Percentiles rank a stretch among this genome's conserved stretches.
phyloP scores from a whole-genome alignment of 2,797 vertebrate species.

The Mustela erminea region DNA sequence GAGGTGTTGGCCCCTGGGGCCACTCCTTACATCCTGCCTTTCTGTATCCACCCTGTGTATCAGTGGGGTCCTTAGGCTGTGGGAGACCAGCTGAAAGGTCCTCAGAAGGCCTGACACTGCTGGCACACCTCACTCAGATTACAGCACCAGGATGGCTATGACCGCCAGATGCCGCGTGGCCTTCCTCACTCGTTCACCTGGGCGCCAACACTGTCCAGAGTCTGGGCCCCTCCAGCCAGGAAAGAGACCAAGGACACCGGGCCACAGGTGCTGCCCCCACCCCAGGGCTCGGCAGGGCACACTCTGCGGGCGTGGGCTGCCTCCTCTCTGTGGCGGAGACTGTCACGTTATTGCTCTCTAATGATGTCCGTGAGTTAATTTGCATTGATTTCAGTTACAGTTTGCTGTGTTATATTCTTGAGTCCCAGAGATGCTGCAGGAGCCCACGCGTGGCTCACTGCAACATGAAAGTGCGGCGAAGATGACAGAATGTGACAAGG shows the following conservation, averaged over 20 bases:
- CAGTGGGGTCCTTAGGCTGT: fast-evolving
- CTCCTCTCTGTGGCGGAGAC: neutral
- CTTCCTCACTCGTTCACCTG: fast-evolving
- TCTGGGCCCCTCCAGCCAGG: fast-evolving
- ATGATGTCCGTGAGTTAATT: neutral
- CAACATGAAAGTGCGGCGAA: fast-evolving
- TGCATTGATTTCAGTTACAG: fast-evolving
- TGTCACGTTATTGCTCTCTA: neutral
- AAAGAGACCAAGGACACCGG: neutral
- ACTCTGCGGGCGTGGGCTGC: fast-evolving
- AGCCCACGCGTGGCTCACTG: neutral
- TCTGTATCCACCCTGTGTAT: neutral
- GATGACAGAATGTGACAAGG: fast-evolving
- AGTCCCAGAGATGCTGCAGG: fast-evolving
- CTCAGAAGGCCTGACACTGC: fast-evolving
- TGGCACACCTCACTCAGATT: fast-evolving
- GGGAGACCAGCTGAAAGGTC: fast-evolving
- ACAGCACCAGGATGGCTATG: fast-evolving
- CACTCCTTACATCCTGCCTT: neutral
- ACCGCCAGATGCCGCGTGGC: fast-evolving
- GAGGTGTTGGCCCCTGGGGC: fast-evolving
- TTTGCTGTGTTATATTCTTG: neutral
- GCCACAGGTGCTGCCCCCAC: neutral
- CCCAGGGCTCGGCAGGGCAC: fast-evolving
- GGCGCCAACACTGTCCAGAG: fast-evolving